Evolutionary conservation across 2,113 vertebrate species (phyloP).

Genomic region (Marmota flaviventris): DNA sequence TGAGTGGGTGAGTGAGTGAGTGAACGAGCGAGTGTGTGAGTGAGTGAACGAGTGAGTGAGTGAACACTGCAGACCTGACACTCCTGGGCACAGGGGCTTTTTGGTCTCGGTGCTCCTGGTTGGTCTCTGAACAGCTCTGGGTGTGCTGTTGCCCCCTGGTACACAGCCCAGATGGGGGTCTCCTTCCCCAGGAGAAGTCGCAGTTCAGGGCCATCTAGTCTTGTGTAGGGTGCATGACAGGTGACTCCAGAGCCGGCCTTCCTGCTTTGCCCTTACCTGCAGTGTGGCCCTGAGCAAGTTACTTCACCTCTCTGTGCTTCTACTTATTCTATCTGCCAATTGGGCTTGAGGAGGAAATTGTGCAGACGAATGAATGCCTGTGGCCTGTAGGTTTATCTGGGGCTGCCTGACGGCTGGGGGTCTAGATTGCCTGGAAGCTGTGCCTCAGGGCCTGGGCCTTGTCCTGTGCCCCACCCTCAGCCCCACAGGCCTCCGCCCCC

Average conservation of each 20-base stretch:
- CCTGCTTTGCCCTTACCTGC: not conserved
- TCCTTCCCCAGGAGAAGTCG: not conserved
- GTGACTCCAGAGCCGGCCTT: no score
- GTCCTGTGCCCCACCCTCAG: not conserved
- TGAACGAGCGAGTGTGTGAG: not conserved
- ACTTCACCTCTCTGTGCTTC: not conserved
- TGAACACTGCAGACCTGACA: not conserved
- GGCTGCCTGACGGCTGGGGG: no score
- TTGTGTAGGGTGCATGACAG: not conserved
- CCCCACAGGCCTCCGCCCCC: no score
- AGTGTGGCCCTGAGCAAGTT: not conserved
- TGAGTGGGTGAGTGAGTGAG: not conserved
- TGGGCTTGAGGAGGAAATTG: no score
- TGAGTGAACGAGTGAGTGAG: not conserved
- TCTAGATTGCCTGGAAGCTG: no score
- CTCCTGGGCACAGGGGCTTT: rapidly evolving
- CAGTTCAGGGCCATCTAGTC: no score
- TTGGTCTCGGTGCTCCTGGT: not conserved
- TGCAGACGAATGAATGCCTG: no score
- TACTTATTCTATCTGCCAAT: not conserved
- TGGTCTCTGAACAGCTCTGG: not conserved
- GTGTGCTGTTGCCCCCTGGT: rapidly evolving
- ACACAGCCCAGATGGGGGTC: rapidly evolving
- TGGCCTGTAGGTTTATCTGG: no score
- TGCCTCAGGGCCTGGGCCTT: no score